These are phyloP conservation scores for Pseudococcus longispinus DNA, from an alignment of 2,888 invertebrate species.

Conservation along the genomic window DNA sequence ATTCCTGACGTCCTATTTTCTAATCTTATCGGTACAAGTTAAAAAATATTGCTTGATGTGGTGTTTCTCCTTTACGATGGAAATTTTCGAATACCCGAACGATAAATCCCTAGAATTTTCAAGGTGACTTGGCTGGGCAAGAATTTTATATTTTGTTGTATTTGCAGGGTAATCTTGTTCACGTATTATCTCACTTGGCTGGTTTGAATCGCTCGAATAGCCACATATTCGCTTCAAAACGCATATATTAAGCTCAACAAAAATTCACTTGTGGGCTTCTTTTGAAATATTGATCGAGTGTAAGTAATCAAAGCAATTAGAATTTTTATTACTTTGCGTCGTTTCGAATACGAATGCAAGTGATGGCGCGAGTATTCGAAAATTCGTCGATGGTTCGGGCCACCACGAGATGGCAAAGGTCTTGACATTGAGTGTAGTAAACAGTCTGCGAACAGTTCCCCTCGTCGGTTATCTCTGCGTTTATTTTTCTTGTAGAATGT, in stretches of 20 bases:
- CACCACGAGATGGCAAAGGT: not conserved
- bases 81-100: not conserved
- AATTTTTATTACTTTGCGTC: not conserved
- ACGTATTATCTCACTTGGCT: not conserved
- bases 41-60: not conserved
- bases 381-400: not conserved
- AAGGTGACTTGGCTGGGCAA: not conserved
- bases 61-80: not conserved
- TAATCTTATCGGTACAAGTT: not conserved
- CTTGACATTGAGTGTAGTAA: not conserved
- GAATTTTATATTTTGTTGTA: not conserved
- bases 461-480: not conserved
- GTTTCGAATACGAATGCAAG: not conserved
- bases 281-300: not conserved
- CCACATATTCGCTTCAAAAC: not conserved
- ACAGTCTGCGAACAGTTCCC: not conserved
- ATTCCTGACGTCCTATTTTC: not conserved
- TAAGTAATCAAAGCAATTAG: not conserved
- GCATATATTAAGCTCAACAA: not conserved
- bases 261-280: not conserved
- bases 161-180: not conserved
- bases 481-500: not conserved
- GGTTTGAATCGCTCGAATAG: not conserved
- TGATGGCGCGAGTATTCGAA: not conserved
- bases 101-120: not conserved